Evolutionary conservation across 2,797 vertebrate species (phyloP).

Genomic region (Steatocranus sp.): DNA sequence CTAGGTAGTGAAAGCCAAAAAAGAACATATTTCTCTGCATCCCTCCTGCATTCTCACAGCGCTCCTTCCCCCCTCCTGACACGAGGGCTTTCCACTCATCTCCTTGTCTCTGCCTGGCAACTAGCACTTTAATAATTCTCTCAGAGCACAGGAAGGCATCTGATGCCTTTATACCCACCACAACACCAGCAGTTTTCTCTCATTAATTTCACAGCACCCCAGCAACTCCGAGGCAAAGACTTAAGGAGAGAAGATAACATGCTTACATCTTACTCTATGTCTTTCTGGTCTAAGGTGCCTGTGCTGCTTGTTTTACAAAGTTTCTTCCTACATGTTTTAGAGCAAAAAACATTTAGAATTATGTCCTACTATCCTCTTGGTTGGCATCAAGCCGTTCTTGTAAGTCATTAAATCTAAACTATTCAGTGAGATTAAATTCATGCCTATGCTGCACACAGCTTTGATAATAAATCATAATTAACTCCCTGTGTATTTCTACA

Average conservation of each 20-base stretch:
- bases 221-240: slow-evolving; percentile 25
- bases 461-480: slow-evolving; percentile 36
- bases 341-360: neutral
- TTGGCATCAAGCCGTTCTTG: neutral
- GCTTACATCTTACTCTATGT: slow-evolving; percentile 8
- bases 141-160: slow-evolving; percentile 41
- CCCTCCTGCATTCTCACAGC: neutral
- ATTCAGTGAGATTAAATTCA: neutral
- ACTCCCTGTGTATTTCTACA: neutral
- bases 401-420: neutral
- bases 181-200: slow-evolving; percentile 56
- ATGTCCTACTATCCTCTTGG: neutral
- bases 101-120: slow-evolving; percentile 45
- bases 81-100: slow-evolving; percentile 37
- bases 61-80: neutral
- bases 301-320: slow-evolving; percentile 18
- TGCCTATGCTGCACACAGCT: neutral
- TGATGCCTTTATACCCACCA: slow-evolving; percentile 47
- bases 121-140: slow-evolving; percentile 64
- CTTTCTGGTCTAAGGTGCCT: neutral
- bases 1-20: slow-evolving; percentile 22
- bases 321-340: neutral
- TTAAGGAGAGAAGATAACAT: slow-evolving; percentile 4
- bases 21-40: neutral
- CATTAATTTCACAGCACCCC: slow-evolving; percentile 60